Evolutionary conservation across 2,888 invertebrate genomes (phyloP), one percentile per base, ranked within the genome.

Genomic region (Crossocerus cetratus): DNA sequence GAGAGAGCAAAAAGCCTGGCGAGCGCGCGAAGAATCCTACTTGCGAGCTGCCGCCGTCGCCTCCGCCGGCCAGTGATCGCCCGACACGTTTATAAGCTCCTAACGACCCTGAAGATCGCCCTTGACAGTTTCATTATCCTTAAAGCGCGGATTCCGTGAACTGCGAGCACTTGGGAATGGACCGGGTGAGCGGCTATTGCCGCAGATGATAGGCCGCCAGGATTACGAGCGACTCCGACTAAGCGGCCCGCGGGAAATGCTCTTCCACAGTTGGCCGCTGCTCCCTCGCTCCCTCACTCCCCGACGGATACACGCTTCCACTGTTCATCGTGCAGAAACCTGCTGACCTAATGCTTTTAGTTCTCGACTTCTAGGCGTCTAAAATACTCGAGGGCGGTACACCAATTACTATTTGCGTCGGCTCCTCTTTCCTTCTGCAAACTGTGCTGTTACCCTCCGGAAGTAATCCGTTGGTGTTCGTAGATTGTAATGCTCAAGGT

Each of bases 1-100:
- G 32, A 32, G 32, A 32, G 70, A 55, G 66, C 72, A 72, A 76
- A 76, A 78, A 78, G 32, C 32, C 1, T 8, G 69, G 21, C 55
- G 60, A 23, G 49, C 16, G 18, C 57, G 57, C 22, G 23, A 56
- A 60, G 69, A 62, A 69, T 66, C 65, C 49, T 49, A 11, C 32
- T 32, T 32, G 63, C 74, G 62, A 58, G 61, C 42, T 49, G 14
- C 42, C 70, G 67, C 60, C 59, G 61, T 1, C 3, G 32, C 32
- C 8, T 4, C 32, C 32, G 32, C 32, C 32, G 32, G 32, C 32
- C 2, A 11, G 32, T 58, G 55, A 49, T 69, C 67, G 55, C 69
- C 55, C 55, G 2, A 56, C 60, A 61, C 49, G 71, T 67, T 67
- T 56, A 61, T 45, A 20, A 56, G 14, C 44, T 22, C 58, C 32